Percentiles rank a stretch among this genome's conserved stretches.
Evolutionary conservation across 2,888 invertebrate genomes (phyloP).

Genomic region (Branchipolynoe longqiensis): DNA sequence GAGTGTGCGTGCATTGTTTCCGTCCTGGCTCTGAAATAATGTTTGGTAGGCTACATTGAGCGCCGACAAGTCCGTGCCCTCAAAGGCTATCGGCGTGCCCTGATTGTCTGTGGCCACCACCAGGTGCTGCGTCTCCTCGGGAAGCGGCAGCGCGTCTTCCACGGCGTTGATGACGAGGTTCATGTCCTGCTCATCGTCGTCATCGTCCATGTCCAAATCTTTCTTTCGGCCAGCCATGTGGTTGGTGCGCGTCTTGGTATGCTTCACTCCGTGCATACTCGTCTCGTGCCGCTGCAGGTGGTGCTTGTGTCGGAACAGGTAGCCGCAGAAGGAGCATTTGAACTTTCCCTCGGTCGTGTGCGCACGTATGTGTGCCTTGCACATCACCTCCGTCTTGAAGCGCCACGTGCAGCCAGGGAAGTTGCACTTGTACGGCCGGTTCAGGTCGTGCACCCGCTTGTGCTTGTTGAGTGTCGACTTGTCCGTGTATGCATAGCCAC

Average conservation of each 20-base stretch:
- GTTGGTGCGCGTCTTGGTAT: conserved; percentile 41
- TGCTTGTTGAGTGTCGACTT: conserved; percentile 78
- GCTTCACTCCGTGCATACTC: conserved; percentile 73
- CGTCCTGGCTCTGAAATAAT: conserved; percentile 65
- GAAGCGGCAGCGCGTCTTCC: background rate
- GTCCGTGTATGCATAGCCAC: conserved; percentile 78
- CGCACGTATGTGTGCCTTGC: conserved; percentile 75
- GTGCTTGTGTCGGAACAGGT: conserved; percentile 79
- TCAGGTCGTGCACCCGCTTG: conserved; percentile 77
- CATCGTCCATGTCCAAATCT: background rate
- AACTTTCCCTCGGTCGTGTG: conserved; percentile 77
- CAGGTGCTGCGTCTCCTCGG: conserved; percentile 44
- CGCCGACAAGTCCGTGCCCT: conserved; percentile 72
- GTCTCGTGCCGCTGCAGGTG: conserved; percentile 77
- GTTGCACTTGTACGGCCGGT: conserved; percentile 75
- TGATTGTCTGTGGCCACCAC: conserved; percentile 60
- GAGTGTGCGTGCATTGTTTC: conserved; percentile 63
- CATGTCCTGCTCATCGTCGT: conserved; percentile 18
- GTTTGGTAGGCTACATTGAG: conserved; percentile 68
- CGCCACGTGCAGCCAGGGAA: conserved; percentile 79
- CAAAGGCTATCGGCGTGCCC: conserved; percentile 68
- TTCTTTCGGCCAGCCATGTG: background rate
- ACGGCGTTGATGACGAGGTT: conserved; percentile 46
- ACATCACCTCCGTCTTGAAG: conserved; percentile 77
- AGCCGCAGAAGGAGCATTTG: conserved; percentile 74